Conservation (phyloP, 2,113 vertebrate genomes). For the Thryonomys swinderianus region DNA sequence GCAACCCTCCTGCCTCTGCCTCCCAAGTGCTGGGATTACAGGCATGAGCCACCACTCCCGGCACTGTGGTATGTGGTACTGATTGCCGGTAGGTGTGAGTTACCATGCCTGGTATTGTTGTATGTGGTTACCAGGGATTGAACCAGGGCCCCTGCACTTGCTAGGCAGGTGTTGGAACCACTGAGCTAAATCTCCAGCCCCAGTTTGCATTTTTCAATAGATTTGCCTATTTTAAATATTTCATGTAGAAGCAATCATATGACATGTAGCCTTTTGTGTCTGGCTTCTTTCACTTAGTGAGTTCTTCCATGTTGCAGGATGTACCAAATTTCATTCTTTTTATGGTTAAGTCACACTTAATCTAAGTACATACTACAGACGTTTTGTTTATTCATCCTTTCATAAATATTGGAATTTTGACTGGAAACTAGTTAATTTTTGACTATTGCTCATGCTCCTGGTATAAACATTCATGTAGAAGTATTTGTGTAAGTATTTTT, state of each 20-base stretch:
- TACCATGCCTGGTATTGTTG: too few relatives aligned
- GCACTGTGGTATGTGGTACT: too few relatives aligned
- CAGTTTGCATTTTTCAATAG: not conserved
- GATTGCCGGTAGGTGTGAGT: too few relatives aligned
- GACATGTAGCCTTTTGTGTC: not conserved
- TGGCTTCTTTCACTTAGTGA: not conserved
- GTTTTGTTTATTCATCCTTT: not conserved
- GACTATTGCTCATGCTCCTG: not conserved
- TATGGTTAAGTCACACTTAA: not conserved
- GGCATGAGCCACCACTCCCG: too few relatives aligned
- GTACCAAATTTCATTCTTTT: not conserved
- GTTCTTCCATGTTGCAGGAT: not conserved
- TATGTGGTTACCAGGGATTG: too few relatives aligned
- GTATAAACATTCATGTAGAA: not conserved
- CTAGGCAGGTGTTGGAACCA: too few relatives aligned
- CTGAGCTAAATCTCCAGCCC: too few relatives aligned
- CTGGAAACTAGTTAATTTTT: too few relatives aligned
- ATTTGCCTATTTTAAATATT: not conserved
- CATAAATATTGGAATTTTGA: not conserved
- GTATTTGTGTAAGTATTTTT: conserved; percentile 10
- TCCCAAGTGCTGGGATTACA: too few relatives aligned
- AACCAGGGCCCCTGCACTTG: too few relatives aligned
- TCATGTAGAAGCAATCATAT: not conserved
- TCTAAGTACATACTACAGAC: not conserved
- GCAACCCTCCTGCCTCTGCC: too few relatives aligned